phyloP scores from a whole-genome alignment of 2,888 invertebrate species.

The Drosophila paramelanica region DNA sequence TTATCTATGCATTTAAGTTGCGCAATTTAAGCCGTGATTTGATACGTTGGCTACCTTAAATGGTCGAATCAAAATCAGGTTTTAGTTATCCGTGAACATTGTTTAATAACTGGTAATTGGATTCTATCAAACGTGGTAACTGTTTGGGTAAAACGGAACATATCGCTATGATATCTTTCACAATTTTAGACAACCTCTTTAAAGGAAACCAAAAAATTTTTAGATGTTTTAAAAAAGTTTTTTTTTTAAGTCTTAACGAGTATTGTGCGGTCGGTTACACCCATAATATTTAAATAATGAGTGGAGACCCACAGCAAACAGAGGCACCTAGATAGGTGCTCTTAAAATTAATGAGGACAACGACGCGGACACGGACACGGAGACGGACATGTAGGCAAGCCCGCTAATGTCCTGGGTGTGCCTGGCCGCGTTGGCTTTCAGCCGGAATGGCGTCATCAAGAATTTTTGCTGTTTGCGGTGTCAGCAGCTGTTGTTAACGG shows the following conservation, averaged over 20 bases:
- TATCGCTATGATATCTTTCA: too few species aligned
- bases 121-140: neutral
- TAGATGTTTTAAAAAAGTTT: too few species aligned
- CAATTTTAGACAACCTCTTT: too few species aligned
- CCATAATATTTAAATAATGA: neutral
- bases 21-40: slow-evolving; percentile 7
- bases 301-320: neutral
- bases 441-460: slow-evolving; percentile 46
- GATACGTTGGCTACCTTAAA: neutral
- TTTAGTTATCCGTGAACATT: neutral
- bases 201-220: too few species aligned
- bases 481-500: slow-evolving; percentile 28
- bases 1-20: neutral
- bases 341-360: slow-evolving; percentile 6
- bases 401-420: slow-evolving; percentile 46
- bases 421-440: slow-evolving; percentile 2
- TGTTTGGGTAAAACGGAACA: neutral
- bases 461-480: slow-evolving; percentile 15
- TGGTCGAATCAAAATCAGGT: slow-evolving; percentile 1
- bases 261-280: too few species aligned
- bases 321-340: neutral
- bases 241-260: too few species aligned
- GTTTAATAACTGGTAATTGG: neutral
- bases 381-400: slow-evolving; percentile 10
- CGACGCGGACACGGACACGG: neutral